phyloP scores from a whole-genome alignment of 2,888 invertebrate species.

The Epistrophella euchroma region DNA sequence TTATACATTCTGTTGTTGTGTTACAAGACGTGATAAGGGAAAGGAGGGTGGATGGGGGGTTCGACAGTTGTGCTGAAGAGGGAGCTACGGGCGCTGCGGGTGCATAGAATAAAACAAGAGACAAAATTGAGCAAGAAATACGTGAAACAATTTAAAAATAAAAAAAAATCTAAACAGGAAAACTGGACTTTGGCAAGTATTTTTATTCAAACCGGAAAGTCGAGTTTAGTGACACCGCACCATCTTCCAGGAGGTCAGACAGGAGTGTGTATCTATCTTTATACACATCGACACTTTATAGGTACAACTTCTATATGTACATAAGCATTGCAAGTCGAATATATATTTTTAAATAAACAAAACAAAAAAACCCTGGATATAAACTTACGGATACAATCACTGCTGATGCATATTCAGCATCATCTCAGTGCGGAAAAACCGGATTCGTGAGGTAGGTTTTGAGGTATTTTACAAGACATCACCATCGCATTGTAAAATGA shows the following conservation, averaged over 20 bases:
- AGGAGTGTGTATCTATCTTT: conserved; percentile 33
- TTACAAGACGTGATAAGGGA: background rate
- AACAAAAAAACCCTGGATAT: conserved; percentile 24
- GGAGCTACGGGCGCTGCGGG: background rate
- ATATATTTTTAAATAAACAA: background rate
- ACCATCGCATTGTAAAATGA: background rate
- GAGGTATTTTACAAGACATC: conserved; percentile 38
- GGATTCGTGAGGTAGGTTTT: conserved; percentile 72
- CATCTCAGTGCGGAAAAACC: conserved; percentile 37
- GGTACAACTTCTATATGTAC: background rate
- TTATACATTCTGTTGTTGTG: conserved; percentile 24
- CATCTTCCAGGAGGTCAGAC: conserved; percentile 70
- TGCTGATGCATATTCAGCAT: conserved; percentile 36
- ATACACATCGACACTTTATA: background rate
- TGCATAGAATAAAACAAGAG: background rate
- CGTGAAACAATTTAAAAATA: background rate
- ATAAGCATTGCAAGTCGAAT: conserved; percentile 1
- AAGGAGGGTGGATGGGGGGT: background rate
- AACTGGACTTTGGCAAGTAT: conserved; percentile 75
- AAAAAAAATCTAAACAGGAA: conserved; percentile 58
- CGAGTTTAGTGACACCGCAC: conserved; percentile 70
- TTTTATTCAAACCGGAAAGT: conserved; percentile 75
- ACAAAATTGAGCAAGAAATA: conserved; percentile 5
- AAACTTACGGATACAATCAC: conserved; percentile 72
- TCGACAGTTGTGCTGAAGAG: background rate